phyloP scores from a whole-genome alignment of 2,113 vertebrate genomes.

The Hystrix brachyura region DNA sequence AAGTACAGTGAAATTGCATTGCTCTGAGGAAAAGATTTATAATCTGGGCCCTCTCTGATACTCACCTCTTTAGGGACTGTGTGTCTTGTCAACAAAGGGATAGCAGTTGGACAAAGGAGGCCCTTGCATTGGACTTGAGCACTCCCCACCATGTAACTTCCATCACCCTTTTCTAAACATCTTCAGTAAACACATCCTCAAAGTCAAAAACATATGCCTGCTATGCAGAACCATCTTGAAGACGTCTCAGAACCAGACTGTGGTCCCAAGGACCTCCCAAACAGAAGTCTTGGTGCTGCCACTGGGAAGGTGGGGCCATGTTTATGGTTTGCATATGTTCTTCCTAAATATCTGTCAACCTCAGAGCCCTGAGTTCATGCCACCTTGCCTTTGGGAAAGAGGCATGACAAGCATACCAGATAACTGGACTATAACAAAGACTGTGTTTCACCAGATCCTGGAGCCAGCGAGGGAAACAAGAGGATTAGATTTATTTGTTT shows the following conservation, averaged over 20 bases:
- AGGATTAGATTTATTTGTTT: background rate
- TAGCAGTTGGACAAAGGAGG: background rate
- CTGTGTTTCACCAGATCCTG: background rate
- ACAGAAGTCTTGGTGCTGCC: conserved; percentile 35
- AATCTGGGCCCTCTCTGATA: conserved; percentile 70
- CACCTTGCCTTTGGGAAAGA: background rate
- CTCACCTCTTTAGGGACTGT: conserved; percentile 65
- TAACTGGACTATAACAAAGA: accelerated
- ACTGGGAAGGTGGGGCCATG: background rate
- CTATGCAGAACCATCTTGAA: conserved; percentile 61
- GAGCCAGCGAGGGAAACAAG: background rate
- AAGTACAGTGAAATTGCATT: conserved; percentile 83
- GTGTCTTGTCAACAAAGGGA: conserved; percentile 4
- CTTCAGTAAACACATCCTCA: background rate
- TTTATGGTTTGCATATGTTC: background rate
- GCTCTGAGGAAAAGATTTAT: conserved; percentile 68
- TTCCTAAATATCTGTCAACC: background rate
- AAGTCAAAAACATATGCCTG: conserved; percentile 70
- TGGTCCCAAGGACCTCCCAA: conserved; percentile 70
- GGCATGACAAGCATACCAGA: accelerated
- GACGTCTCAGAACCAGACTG: conserved; percentile 30
- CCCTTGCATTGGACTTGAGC: background rate
- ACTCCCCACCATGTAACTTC: background rate
- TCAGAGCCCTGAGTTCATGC: background rate
- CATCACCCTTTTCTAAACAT: background rate